Evolutionary conservation across 92 coral and sea anemone genomes (phyloP).

Genomic region (Porites rus): DNA sequence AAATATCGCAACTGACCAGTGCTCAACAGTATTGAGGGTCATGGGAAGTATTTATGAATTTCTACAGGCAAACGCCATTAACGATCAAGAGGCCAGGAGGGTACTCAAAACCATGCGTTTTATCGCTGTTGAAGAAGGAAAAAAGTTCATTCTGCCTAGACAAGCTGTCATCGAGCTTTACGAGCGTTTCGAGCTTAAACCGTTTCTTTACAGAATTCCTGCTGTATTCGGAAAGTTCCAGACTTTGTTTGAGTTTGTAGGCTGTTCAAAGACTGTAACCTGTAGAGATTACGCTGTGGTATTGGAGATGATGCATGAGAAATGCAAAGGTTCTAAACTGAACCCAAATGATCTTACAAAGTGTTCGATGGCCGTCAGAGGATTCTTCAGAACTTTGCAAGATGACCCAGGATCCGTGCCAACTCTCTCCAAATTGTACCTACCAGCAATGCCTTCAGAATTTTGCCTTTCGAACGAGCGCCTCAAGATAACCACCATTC

Average conservation of each 20-base stretch:
- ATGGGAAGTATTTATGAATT: conserved; percentile 72
- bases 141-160: conserved; percentile 59
- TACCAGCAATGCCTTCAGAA: conserved; percentile 56
- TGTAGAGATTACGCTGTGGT: conserved; percentile 74
- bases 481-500: background rate
- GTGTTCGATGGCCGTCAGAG: conserved; percentile 62
- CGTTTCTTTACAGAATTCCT: conserved; percentile 78
- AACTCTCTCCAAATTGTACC: conserved; percentile 33
- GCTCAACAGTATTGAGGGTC: background rate
- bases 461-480: background rate
- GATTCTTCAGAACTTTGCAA: conserved; percentile 50
- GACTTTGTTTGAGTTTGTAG: conserved; percentile 62
- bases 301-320: conserved; percentile 39
- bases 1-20: background rate
- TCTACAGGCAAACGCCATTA: conserved; percentile 4
- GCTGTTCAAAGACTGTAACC: conserved; percentile 53
- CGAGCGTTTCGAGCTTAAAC: conserved; percentile 52
- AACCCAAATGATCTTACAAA: conserved; percentile 59
- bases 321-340: conserved; percentile 27
- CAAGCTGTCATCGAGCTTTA: conserved; percentile 67
- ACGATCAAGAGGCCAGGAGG: background rate
- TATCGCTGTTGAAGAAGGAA: conserved; percentile 63
- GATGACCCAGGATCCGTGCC: background rate
- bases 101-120: conserved; percentile 37
- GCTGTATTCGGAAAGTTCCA: conserved; percentile 44